These are phyloP conservation scores for Lycopodina hypogea DNA, from an alignment of 37 sponge, comb jelly and placozoan genomes.

Conservation along the genomic window DNA sequence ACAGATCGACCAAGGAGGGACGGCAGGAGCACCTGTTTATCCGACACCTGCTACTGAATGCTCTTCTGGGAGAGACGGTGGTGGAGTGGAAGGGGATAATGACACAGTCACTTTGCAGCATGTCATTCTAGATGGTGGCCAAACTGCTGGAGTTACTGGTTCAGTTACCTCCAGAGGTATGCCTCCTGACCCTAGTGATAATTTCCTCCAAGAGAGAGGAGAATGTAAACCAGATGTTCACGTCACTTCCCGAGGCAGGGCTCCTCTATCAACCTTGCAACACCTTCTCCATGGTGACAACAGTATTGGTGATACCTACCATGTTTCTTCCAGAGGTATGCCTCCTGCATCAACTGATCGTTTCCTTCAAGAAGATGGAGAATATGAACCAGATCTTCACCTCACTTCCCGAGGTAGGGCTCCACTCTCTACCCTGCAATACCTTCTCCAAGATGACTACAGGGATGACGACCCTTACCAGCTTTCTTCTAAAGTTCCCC, in stretches of 20 bases:
- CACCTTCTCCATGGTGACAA: background rate
- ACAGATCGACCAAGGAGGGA: too few species aligned
- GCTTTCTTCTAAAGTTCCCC: background rate
- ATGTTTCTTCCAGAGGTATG: background rate
- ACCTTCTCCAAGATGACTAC: constrained; percentile 21
- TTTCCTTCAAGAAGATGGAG: background rate
- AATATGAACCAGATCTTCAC: background rate
- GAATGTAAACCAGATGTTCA: background rate
- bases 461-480: background rate
- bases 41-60: too few species aligned
- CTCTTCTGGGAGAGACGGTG: too few species aligned
- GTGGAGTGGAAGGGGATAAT: too few species aligned
- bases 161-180: too few species aligned
- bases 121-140: too few species aligned
- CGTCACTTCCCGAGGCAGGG: background rate
- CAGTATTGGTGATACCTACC: background rate
- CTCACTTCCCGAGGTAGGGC: constrained; percentile 44
- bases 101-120: too few species aligned
- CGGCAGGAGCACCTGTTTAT: too few species aligned
- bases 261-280: background rate
- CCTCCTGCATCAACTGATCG: background rate
- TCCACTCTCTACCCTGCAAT: constrained; percentile 47
- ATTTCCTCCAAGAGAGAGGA: constrained; percentile 2
- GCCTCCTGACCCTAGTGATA: background rate
- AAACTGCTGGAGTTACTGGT: too few species aligned